Conservation (phyloP, 92 coral and sea anemone species). For the Palythoa grandis region DNA sequence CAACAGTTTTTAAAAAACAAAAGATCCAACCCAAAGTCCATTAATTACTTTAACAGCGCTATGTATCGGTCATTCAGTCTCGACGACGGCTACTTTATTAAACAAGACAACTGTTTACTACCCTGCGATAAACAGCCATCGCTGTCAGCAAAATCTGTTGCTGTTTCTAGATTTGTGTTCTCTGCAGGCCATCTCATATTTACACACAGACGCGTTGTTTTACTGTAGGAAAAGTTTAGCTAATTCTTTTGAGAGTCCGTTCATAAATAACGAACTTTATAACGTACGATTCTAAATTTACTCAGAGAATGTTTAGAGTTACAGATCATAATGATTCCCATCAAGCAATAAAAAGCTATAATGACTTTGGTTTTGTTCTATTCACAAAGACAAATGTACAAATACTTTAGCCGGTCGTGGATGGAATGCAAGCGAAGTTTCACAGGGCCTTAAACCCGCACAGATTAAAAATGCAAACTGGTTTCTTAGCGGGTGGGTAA, state of each 20-base stretch:
- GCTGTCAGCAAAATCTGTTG: slow-evolving; percentile 22
- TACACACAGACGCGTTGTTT: slow-evolving; percentile 24
- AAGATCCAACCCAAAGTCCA: not conserved
- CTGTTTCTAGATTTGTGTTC: slow-evolving; percentile 11
- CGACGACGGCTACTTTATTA: not conserved
- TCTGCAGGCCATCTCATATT: not conserved
- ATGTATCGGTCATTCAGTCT: not conserved
- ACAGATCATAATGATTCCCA: slow-evolving; percentile 10
- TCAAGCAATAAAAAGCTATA: slow-evolving; percentile 33
- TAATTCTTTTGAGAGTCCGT: slow-evolving; percentile 7
- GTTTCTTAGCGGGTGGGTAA: slow-evolving; percentile 27
- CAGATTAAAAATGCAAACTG: not conserved
- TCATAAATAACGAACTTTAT: slow-evolving; percentile 3
- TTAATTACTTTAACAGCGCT: not conserved
- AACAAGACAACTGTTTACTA: slow-evolving; percentile 9
- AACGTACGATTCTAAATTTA: not conserved
- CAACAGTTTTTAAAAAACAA: not conserved
- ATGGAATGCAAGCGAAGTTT: slow-evolving; percentile 22
- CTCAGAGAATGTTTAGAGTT: slow-evolving; percentile 18
- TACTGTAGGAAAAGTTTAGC: not conserved
- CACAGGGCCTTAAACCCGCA: not conserved
- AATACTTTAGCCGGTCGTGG: slow-evolving; percentile 3
- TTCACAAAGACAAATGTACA: not conserved
- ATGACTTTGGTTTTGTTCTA: slow-evolving; percentile 24
- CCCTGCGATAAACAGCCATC: not conserved